Percentiles rank a stretch among this genome's conserved stretches.
Conservation (phyloP, 2,888 invertebrate genomes). For the Drosophila picticornis region DNA sequence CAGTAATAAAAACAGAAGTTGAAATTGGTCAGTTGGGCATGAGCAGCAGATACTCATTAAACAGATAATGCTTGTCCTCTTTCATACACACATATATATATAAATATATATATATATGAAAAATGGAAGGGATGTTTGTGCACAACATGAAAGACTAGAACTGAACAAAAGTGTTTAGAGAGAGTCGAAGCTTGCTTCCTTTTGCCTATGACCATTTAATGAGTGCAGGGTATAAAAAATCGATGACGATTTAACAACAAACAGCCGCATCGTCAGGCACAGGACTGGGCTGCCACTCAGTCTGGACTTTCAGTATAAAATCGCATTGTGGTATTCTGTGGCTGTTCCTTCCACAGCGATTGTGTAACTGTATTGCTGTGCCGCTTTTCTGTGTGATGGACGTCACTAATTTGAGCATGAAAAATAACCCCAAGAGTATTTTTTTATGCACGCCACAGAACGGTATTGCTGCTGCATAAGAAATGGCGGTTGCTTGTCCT, state of each 20-base stretch:
- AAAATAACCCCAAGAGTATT: constrained; percentile 65
- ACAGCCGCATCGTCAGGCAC: constrained; percentile 17
- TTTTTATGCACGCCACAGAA: constrained; percentile 53
- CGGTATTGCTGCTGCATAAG: constrained; percentile 25
- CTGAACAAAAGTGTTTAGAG: neutral
- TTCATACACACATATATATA: neutral
- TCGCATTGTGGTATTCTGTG: constrained; percentile 21
- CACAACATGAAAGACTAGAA: neutral
- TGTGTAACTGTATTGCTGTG: neutral
- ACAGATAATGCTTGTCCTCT: neutral
- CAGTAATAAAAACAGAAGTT: constrained; percentile 46
- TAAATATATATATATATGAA: neutral
- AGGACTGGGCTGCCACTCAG: constrained; percentile 34
- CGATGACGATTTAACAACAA: constrained; percentile 66
- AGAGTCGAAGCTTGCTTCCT: neutral
- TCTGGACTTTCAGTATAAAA: constrained; percentile 13
- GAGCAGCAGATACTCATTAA: neutral
- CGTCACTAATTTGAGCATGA: constrained; percentile 67
- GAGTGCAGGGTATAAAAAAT: constrained; percentile 41
- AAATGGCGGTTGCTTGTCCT: neutral
- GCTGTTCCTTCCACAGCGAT: neutral
- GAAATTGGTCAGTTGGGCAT: neutral
- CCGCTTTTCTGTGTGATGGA: constrained; percentile 16
- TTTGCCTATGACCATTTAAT: neutral
- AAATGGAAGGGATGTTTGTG: neutral